Base-by-base conservation (phyloP, 2,113 vertebrate genomes). In the Tragelaphus buxtoni region DNA sequence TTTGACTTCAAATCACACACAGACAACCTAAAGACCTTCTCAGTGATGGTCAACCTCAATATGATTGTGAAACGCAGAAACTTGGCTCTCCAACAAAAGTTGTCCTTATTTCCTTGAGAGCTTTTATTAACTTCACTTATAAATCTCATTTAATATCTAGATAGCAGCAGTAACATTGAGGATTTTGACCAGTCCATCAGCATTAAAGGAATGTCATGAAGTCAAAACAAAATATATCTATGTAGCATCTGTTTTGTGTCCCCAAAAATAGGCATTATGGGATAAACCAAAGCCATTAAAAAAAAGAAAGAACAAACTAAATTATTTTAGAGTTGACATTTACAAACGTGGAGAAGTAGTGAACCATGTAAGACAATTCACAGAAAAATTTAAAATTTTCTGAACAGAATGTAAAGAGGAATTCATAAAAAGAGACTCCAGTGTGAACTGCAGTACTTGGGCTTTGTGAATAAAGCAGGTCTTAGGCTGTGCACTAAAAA, bases 71-170 rank as follows among this genome's bases (percentile, higher is more conserved):
- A 94, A 82, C 56, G 85, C 22, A 60, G 85, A 96, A 74, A 85
- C 49, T 3, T 90, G 35, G 49, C 39, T 74, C 35, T 32, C 24
- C 42, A 49, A 94, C 81, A 95, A 86, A 95, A 95, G 4, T 90
- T 79, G n/a, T 32, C 24, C 20, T 24, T 16, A 49, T 97, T 97
- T 96, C 30, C 45, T 83, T 60, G 61, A 88, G 51, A 42, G 80
- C 13, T 85, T 96, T 95, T 82, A 63, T 92, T 94, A 95, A 88
- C 39, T 94, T 90, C 26, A 49, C 7, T 53, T 83, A 42, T 77
- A 88, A 92, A 90, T 95, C 96, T 94, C n/a, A 77, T 32, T 49
- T 87, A 56, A 32, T 72, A 76, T 90, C 18, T 90, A 79, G 20
- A 74, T 17, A 92, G 32, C 63, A 91, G 26, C 56, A 93, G 9